Evolutionary conservation across 2,888 invertebrate species (phyloP).

Genomic region (Meiosimyza decipiens): DNA sequence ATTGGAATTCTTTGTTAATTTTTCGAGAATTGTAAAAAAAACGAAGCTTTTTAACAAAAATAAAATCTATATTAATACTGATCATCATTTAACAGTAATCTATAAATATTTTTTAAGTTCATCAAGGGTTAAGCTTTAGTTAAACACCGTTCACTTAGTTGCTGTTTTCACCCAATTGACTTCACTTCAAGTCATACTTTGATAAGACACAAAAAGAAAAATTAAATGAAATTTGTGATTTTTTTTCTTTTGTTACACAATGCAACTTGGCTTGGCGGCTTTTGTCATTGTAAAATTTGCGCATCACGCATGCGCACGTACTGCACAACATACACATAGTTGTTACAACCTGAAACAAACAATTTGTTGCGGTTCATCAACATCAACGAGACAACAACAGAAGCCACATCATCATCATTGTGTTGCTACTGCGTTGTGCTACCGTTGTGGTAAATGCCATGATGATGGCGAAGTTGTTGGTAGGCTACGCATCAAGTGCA

Average conservation of each 20-base stretch:
- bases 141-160: neutral
- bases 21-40: too few species aligned
- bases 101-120: too few species aligned
- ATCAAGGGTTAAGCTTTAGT: too few species aligned
- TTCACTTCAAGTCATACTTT: slow-evolving; percentile 18
- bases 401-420: slow-evolving; percentile 36
- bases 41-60: too few species aligned
- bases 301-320: slow-evolving; percentile 32
- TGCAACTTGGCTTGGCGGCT: slow-evolving; percentile 13
- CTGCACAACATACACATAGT: neutral
- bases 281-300: slow-evolving; percentile 16
- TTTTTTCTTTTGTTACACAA: neutral
- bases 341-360: slow-evolving; percentile 29
- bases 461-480: neutral
- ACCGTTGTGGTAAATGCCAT: slow-evolving; percentile 23
- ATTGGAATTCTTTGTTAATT: too few species aligned
- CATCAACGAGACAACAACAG: slow-evolving; percentile 28
- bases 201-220: neutral
- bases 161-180: neutral
- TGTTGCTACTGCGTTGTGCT: slow-evolving; percentile 40
- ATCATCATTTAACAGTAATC: too few species aligned
- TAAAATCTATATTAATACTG: too few species aligned
- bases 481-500: slow-evolving; percentile 8
- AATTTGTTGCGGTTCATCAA: slow-evolving; percentile 43
- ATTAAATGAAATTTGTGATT: too few species aligned